phyloP scores from a whole-genome alignment of 2,113 vertebrate species.

The Illadopsis cleaveri region DNA sequence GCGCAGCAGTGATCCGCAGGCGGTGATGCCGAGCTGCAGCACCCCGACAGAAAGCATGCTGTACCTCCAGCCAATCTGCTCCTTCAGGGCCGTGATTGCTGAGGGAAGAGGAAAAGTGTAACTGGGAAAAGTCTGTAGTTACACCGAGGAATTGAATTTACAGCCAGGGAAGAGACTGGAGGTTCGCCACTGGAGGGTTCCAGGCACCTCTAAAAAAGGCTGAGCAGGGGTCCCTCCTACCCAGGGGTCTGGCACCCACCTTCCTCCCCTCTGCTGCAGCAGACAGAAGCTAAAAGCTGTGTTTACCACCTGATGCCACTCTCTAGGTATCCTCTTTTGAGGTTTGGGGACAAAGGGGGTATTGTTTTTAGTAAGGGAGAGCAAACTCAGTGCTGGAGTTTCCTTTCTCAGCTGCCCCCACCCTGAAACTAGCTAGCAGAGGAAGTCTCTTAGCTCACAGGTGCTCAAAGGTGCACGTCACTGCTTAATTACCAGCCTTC shows the following conservation, averaged over 20 bases:
- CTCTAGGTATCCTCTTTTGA: neutral
- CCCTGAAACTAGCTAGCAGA: neutral
- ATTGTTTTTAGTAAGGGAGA: neutral
- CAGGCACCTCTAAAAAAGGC: accelerated
- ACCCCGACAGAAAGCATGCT: constrained; percentile 85
- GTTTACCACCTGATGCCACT: neutral
- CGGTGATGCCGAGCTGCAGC: constrained; percentile 83
- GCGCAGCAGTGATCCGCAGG: constrained; percentile 84
- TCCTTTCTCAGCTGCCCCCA: neutral
- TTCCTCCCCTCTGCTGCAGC: neutral
- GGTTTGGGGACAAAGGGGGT: neutral
- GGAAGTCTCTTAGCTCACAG: neutral
- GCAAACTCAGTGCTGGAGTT: neutral
- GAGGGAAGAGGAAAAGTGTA: neutral
- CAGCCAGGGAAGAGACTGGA: neutral
- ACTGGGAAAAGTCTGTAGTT: neutral
- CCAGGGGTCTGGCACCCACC: neutral
- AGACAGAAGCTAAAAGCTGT: neutral
- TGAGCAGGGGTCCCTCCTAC: neutral
- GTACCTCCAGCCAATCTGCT: constrained; percentile 86
- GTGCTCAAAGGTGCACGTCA: neutral
- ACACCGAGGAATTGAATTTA: neutral
- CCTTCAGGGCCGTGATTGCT: constrained; percentile 87
- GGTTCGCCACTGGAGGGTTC: neutral
- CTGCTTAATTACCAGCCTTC: neutral